These are phyloP conservation scores for Aphodius granarius DNA, from an alignment of 2,888 invertebrate species.

Conservation along the genomic window DNA sequence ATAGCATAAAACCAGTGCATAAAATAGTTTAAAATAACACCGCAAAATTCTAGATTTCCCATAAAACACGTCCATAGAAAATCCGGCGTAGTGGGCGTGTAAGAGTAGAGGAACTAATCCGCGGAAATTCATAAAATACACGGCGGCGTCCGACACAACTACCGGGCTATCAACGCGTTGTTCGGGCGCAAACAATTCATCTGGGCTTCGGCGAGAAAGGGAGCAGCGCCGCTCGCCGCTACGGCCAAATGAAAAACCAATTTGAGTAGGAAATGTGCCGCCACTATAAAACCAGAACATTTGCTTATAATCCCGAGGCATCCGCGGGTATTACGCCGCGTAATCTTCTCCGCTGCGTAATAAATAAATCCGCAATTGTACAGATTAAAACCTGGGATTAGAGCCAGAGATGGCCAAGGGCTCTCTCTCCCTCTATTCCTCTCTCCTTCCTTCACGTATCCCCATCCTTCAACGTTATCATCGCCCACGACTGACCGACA, in stretches of 20 bases:
- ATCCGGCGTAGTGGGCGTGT: not conserved
- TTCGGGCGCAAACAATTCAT: not conserved
- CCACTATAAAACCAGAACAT: slow-evolving; percentile 28
- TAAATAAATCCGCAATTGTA: slow-evolving; percentile 36
- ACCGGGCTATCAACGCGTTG: not conserved
- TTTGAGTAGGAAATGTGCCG: slow-evolving; percentile 9
- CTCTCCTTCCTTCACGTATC: not conserved
- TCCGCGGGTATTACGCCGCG: slow-evolving; percentile 32
- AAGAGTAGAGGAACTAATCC: not conserved
- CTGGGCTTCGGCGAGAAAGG: not conserved
- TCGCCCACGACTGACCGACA: not conserved
- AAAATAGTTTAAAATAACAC: not conserved
- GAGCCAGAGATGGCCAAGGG: slow-evolving; percentile 13
- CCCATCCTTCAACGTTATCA: not conserved
- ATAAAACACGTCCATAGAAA: not conserved
- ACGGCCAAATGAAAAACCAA: slow-evolving; percentile 8
- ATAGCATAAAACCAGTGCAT: not conserved
- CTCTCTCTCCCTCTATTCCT: not conserved
- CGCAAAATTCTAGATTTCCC: not conserved
- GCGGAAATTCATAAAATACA: not conserved
- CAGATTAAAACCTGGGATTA: slow-evolving; percentile 35
- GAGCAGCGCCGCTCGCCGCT: not conserved
- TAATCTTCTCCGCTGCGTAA: slow-evolving; percentile 33
- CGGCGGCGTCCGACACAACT: not conserved
- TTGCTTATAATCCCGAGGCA: slow-evolving; percentile 30